Evolutionary conservation across 2,888 invertebrate species (phyloP).

Genomic region (Plebejus melissa): DNA sequence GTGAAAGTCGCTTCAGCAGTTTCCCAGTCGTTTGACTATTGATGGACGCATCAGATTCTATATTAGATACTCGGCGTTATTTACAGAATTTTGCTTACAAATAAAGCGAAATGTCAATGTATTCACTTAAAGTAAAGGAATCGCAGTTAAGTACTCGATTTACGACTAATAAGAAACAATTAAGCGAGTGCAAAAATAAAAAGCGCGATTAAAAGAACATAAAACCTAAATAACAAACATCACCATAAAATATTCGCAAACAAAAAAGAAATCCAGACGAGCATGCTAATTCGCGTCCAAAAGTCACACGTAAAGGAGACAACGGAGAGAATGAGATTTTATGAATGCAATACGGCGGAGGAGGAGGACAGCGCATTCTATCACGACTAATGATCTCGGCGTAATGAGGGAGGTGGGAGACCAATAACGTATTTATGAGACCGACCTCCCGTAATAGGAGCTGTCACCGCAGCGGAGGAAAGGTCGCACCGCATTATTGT

Average conservation of each 20-base stretch:
- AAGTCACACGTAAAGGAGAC: conserved; percentile 21
- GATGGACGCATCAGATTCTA: conserved; percentile 10
- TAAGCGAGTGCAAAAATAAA: conserved; percentile 3
- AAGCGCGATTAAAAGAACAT: neutral
- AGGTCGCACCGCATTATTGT: conserved; percentile 53
- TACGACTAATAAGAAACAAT: conserved; percentile 2
- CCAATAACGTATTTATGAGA: conserved; percentile 76
- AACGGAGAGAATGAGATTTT: conserved; percentile 23
- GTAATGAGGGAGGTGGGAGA: conserved; percentile 67
- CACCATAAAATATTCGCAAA: neutral
- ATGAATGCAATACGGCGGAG: conserved; percentile 24
- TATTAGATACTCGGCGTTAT: neutral
- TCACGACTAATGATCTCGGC: conserved; percentile 68
- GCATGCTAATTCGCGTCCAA: conserved; percentile 24
- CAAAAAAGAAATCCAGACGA: conserved; percentile 10
- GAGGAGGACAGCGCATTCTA: conserved; percentile 56
- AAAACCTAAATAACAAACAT: conserved; percentile 13
- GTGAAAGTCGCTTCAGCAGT: conserved; percentile 23
- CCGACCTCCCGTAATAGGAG: conserved; percentile 64
- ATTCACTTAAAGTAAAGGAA: neutral
- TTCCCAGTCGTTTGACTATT: conserved; percentile 26
- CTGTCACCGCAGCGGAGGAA: conserved; percentile 55
- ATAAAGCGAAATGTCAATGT: neutral
- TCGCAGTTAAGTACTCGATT: neutral
- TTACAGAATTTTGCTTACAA: neutral